Evolutionary conservation across 2,888 invertebrate genomes (phyloP), one percentile per base, ranked within the genome.

Genomic region (Eupsilia transversa): DNA sequence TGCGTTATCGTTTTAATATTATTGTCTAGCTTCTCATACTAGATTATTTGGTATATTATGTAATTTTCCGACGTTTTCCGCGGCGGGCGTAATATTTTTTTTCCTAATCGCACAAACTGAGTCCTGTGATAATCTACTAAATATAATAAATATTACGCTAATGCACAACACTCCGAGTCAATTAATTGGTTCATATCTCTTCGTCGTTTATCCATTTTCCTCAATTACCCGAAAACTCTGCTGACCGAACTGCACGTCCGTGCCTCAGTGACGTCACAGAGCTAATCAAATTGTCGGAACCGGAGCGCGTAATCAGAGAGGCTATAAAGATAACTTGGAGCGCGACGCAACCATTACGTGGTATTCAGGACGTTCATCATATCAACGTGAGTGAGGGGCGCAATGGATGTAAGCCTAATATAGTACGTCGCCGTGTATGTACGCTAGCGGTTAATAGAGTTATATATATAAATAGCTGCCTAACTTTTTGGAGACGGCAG

Each of bases 231-330:
- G 49, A 57, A 57, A 46, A 57, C 43, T 41, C 60, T 66, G 72
- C 67, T 68, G 57, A 75, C 79, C 46, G 56, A 35, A 38, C 59
- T 59, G 27, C 61, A 65, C 61, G 41, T 49, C 82, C 23, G 71
- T 86, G 77, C 83, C 43, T 82, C 82, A 65, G 74, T 57, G 79
- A 80, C 83, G 78, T 79, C 72, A 76, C 66, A n/a, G 65, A 85
- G 84, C 89, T 92, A 92, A 92, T 92, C 90, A 90, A 92, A 91
- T 92, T 87, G 88, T 87, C 88, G 86, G 83, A 73, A 80, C 79
- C 79, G 79, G 84, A 87, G 87, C 82, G 85, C 80, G 88, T 89
- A 91, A 91, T 91, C 90, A 91, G 85, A 77, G 78, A 70, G 65
- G 84, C 91, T 86, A 88, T 91, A 88, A 90, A 91, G 91, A 92